Base-by-base conservation (phyloP, 2,888 invertebrate species). In the Temnothorax rugatulus region DNA sequence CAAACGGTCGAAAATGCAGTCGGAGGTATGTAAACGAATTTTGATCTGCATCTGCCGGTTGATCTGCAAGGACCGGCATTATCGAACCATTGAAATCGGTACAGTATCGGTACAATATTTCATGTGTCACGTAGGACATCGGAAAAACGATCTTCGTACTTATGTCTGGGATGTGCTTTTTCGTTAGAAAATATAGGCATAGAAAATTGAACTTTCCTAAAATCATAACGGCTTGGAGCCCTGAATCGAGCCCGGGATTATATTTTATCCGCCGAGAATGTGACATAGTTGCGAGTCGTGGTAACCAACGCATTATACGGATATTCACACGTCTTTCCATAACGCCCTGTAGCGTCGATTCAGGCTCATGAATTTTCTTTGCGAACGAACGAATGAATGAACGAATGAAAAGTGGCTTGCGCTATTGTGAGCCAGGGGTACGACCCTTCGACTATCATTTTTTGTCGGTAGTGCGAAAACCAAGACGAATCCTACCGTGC, bases 371-470 rank as follows among this genome's bases (percentile, higher is more conserved):
- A 47, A 79, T 79, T 69, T 73, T 73, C 73, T 79, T 59, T 57
- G 69, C 41, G 64, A 74, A 74, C 69, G 79, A 69, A 68, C 77
- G 54, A 47, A 61, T 18, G 74, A 74, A 74, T 29, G 74, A 75
- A 59, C 18, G 38, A 54, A 66, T 64, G 64, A 74, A 59, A 38
- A 50, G 63, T 21, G 69, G 44, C 25, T 57, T 52, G 25, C 54
- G 41, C 79, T 59, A 79, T 79, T 79, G 79, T 79, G 18, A 21
- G 47, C 59, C 38, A 25, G 52, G 75, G 69, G 57, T 59, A 25
- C 59, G 79, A 79, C 69, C 79, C 79, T 69, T 69, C 47, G 69
- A 8, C 63, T 52, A 76, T 76, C 50, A 76, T 79, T 79, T 79
- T 69, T 79, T 59, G 68, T 66, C 63, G 18, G 11, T 54, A 41